A percentile compares a stretch with the other conserved stretches of the same genome.
phyloP scores from a whole-genome alignment of 2,797 vertebrate genomes.

The Coracias cyanogaster region DNA sequence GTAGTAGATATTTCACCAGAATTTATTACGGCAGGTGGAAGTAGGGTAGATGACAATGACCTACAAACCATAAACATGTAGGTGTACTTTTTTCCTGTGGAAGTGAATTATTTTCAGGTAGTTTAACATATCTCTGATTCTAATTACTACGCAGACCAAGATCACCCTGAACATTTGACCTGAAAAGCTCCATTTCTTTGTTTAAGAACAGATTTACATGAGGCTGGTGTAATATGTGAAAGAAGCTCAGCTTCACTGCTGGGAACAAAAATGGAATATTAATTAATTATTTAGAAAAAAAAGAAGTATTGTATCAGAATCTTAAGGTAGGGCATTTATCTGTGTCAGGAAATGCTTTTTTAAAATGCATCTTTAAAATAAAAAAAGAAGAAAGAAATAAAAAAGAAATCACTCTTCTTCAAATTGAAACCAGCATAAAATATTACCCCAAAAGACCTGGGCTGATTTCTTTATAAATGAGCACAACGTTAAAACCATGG shows the following conservation, averaged over 20 bases:
- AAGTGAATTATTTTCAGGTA: slow-evolving; percentile 72
- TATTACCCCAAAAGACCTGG: slow-evolving; percentile 62
- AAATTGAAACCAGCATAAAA: slow-evolving; percentile 72
- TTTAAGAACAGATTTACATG: slow-evolving; percentile 61
- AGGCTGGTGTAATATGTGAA: slow-evolving; percentile 4
- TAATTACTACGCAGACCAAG: slow-evolving; percentile 57
- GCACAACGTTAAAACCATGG: slow-evolving; percentile 77
- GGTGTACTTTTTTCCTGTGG: neutral
- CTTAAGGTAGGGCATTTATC: slow-evolving; percentile 9
- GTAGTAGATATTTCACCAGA: slow-evolving; percentile 66
- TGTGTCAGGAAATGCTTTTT: slow-evolving; percentile 10
- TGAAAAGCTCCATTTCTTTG: slow-evolving; percentile 30
- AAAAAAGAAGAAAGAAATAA: neutral
- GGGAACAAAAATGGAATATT: slow-evolving; percentile 48
- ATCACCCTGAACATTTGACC: slow-evolving; percentile 45
- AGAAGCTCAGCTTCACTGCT: neutral
- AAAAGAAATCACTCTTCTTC: slow-evolving; percentile 42
- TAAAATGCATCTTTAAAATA: neutral
- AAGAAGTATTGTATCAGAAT: slow-evolving; percentile 7
- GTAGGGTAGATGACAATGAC: slow-evolving; percentile 53
- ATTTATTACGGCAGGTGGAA: slow-evolving; percentile 60
- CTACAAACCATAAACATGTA: slow-evolving; percentile 65
- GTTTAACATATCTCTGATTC: slow-evolving; percentile 61
- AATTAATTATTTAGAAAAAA: neutral
- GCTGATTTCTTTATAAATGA: slow-evolving; percentile 77